These are phyloP conservation scores for Physocephala rufipes DNA, from an alignment of 2,888 invertebrate species.

Conservation along the genomic window DNA sequence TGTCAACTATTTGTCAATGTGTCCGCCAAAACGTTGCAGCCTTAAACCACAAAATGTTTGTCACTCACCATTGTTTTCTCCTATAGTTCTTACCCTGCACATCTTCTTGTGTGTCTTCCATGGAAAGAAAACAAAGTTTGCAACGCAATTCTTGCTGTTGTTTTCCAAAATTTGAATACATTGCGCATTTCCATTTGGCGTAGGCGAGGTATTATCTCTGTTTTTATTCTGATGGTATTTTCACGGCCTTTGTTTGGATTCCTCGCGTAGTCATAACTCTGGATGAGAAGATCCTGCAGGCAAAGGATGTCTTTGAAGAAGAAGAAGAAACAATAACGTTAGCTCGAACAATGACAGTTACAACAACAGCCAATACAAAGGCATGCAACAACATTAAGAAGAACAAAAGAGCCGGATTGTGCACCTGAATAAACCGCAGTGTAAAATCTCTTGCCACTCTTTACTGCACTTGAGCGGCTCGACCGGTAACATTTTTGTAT, in stretches of 20 bases:
- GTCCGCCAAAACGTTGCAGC: constrained; percentile 29
- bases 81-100: too few relatives aligned
- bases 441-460: neutral
- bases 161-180: neutral
- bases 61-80: neutral
- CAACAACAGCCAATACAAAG: constrained; percentile 12
- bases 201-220: neutral
- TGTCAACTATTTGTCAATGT: constrained; percentile 21
- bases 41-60: constrained; percentile 17
- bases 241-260: neutral
- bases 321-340: neutral
- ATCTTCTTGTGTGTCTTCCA: neutral
- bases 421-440: constrained; percentile 12
- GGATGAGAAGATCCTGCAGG: neutral
- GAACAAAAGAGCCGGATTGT: constrained; percentile 11
- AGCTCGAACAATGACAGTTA: neutral
- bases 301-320: neutral
- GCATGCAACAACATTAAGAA: constrained; percentile 12
- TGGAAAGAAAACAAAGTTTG: neutral
- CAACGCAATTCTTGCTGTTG: constrained; percentile 39
- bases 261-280: neutral
- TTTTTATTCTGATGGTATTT: neutral
- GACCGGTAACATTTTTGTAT: constrained; percentile 53
- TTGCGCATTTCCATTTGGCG: neutral
- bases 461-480: constrained; percentile 20